Evolutionary conservation across 2,888 invertebrate genomes (phyloP), one percentile per base, ranked within the genome.

Genomic region (Therioaphis trifolii): DNA sequence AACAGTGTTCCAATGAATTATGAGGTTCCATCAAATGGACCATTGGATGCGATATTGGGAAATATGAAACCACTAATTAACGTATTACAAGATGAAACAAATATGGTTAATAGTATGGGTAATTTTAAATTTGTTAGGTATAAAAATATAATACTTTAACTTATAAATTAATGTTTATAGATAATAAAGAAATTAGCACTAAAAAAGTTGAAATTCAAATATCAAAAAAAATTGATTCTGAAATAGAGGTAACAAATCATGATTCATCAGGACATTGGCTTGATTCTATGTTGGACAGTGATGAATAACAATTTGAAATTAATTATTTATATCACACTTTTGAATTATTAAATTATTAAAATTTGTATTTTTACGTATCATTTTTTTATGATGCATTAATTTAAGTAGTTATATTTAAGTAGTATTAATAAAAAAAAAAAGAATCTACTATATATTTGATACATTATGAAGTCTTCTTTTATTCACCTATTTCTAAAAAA

Each of bases 241-340:
- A 72, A 52, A 35, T 49, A 35, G 49, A 74, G 35, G 11, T 24
- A 46, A 49, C 24, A 0, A 82, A 63, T 63, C 77, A 43, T 14
- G 61, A 72, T 49, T 21, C n/a, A n/a, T n/a, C 80, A 12, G 72
- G 63, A 18, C 80, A 82, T 63, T 82, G 80, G 80, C 80, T 82
- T 49, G 72, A 82, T 82, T 82, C 80, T 12, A 82, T 82, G 80
- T 27, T 82, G n/a, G 80, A 63, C 14, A 72, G 71, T 72, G 80
- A 82, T 40, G 72, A 80, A 58, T 80, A 43, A 55, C 15, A 49
- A 35, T 52, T 12, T 0, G 18, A 66, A 66, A 2, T 14, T 52
- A 29, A n/a, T n/a, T n/a, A n/a, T n/a, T n/a, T n/a, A n/a, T n/a
- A n/a, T n/a, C n/a, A n/a, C n/a, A n/a, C n/a, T n/a, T n/a, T n/a